Evolutionary conservation across 2,797 vertebrate species (phyloP).

Genomic region (Distichodus sexfasciatus): DNA sequence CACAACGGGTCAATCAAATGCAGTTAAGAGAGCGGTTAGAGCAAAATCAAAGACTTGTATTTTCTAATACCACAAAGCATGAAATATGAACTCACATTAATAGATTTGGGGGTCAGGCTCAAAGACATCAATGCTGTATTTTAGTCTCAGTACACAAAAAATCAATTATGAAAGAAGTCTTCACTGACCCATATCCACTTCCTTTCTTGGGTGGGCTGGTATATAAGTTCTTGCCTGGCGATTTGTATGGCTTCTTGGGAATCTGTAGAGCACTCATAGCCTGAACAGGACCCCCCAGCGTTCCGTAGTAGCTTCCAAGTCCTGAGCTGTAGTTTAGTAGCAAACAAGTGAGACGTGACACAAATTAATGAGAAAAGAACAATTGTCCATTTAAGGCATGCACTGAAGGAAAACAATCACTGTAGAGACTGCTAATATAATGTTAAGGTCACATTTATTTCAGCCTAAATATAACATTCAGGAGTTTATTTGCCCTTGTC

Average conservation of each 20-base stretch:
- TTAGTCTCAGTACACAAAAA: not conserved
- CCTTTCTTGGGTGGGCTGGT: constrained; percentile 85
- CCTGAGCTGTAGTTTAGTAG: constrained; percentile 72
- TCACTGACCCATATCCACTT: constrained; percentile 81
- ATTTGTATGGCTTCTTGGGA: constrained; percentile 60
- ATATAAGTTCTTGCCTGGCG: constrained; percentile 81
- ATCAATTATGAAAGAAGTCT: not conserved
- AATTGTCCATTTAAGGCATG: not conserved
- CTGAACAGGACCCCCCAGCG: constrained; percentile 74
- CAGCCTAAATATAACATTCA: not conserved
- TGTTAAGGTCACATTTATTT: not conserved
- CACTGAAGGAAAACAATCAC: not conserved
- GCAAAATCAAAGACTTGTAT: constrained; percentile 9
- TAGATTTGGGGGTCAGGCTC: not conserved
- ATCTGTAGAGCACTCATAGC: constrained; percentile 74
- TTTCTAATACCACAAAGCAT: not conserved
- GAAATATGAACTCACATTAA: not conserved
- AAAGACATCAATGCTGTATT: not conserved
- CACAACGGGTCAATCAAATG: not conserved
- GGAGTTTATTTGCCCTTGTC: not conserved
- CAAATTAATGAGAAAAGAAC: not conserved
- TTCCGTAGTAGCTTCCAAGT: constrained; percentile 83
- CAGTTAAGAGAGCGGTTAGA: not conserved
- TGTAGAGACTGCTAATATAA: not conserved
- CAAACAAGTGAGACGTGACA: too few relatives aligned